Conservation (phyloP, 2,888 invertebrate genomes). For the Geotrupes spiniger region DNA sequence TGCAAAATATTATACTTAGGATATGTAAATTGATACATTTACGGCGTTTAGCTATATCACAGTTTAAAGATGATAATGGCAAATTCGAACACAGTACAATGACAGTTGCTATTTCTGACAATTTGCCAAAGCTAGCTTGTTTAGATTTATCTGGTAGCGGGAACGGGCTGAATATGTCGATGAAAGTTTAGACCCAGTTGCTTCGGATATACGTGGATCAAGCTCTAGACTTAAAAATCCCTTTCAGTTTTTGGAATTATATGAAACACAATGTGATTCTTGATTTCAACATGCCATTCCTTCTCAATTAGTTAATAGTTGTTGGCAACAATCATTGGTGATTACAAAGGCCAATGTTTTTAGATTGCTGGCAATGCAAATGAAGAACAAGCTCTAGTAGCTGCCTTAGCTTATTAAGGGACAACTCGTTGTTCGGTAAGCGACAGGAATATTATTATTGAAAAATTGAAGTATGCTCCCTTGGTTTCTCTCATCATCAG, state of each 20-base stretch:
- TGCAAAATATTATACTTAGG: constrained; percentile 61
- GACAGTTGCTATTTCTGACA: constrained; percentile 65
- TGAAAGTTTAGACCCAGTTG: constrained; percentile 42
- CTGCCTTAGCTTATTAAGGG: constrained; percentile 80
- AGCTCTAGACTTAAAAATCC: constrained; percentile 71
- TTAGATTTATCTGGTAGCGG: constrained; percentile 96
- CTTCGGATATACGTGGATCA: constrained; percentile 87
- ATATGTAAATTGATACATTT: constrained; percentile 58
- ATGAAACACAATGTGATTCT: constrained; percentile 85
- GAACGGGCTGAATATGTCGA: constrained; percentile 64
- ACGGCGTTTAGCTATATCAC: constrained; percentile 82
- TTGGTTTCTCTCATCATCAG: too few relatives aligned
- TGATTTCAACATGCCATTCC: constrained; percentile 90
- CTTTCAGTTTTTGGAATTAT: constrained; percentile 87
- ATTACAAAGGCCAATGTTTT: constrained; percentile 21
- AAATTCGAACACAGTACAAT: constrained; percentile 73
- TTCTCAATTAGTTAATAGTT: constrained; percentile 70
- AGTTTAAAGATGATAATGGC: constrained; percentile 65
- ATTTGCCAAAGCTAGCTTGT: constrained; percentile 72
- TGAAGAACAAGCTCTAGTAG: constrained; percentile 85
- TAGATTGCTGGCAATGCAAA: constrained; percentile 89
- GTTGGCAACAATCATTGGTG: not conserved
- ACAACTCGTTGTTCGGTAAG: too few relatives aligned
- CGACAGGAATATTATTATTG: too few relatives aligned
- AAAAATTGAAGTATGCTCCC: too few relatives aligned